These are phyloP conservation scores for Taenaris catops DNA, from an alignment of 2,888 invertebrate species.

Conservation along the genomic window DNA sequence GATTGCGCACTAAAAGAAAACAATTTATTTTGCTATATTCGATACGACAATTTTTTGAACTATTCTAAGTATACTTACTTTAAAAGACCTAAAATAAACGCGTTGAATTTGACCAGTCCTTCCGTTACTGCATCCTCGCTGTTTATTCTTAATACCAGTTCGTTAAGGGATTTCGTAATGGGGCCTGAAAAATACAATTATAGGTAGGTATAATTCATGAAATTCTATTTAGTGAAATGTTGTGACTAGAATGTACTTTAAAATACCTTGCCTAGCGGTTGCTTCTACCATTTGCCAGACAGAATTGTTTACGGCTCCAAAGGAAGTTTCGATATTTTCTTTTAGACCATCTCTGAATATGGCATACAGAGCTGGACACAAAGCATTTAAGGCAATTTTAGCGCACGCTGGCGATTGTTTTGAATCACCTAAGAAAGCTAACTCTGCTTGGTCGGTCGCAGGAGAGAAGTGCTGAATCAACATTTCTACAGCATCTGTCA, in stretches of 20 bases:
- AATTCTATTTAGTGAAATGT: conserved; percentile 2
- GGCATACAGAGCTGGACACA: conserved; percentile 92
- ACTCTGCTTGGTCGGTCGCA: conserved; percentile 82
- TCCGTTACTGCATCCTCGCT: conserved; percentile 90
- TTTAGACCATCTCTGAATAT: conserved; percentile 92
- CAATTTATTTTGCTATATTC: too few relatives aligned
- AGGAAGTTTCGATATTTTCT: conserved; percentile 89
- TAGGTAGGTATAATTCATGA: neutral
- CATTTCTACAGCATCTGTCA: conserved; percentile 87
- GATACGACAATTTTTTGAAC: neutral
- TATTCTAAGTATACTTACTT: conserved; percentile 80
- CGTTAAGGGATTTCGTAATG: conserved; percentile 90
- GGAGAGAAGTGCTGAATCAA: conserved; percentile 85
- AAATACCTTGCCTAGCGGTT: conserved; percentile 88
- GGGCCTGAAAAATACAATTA: conserved; percentile 74
- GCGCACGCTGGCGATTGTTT: conserved; percentile 83
- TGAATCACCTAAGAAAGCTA: conserved; percentile 80
- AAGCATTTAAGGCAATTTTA: conserved; percentile 85
- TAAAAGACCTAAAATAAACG: conserved; percentile 91
- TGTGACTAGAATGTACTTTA: neutral
- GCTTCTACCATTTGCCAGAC: conserved; percentile 95
- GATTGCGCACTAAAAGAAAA: conserved; percentile 82
- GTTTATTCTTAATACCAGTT: conserved; percentile 90
- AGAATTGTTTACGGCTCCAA: conserved; percentile 91
- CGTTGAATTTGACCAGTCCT: conserved; percentile 92